Conservation (phyloP, 2,113 vertebrate genomes). For the Chunga burmeisteri region DNA sequence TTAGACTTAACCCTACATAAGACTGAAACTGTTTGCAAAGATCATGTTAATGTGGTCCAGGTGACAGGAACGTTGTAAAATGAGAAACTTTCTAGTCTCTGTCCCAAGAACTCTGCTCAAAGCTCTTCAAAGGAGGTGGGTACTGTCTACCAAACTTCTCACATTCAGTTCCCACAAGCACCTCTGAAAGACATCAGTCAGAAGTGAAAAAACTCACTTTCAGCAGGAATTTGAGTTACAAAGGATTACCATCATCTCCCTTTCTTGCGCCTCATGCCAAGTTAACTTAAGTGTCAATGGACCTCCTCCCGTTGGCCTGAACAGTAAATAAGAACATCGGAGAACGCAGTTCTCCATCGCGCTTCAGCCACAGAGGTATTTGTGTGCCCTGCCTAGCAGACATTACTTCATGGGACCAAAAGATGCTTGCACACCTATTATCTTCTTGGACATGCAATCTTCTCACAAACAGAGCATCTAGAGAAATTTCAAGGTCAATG, state of each 20-base stretch:
- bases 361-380: not conserved
- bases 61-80: not conserved
- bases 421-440: rapidly evolving
- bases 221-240: not conserved
- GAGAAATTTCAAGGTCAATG: not conserved
- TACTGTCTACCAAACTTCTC: not conserved
- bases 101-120: not conserved
- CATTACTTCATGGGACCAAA: not conserved
- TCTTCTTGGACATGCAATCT: not conserved
- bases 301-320: not conserved
- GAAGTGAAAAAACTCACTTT: not conserved
- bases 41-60: rapidly evolving
- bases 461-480: not conserved
- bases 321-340: rapidly evolving
- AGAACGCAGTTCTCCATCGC: not conserved
- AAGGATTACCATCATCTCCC: not conserved
- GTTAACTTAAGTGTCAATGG: not conserved
- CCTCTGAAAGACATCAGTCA: not conserved
- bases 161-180: not conserved
- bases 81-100: not conserved
- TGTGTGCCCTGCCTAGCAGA: not conserved
- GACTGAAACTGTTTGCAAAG: not conserved
- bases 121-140: not conserved
- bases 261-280: not conserved
- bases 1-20: not conserved